phyloP scores from a whole-genome alignment of 92 coral and sea anemone species.

The Palythoa grandiflora region DNA sequence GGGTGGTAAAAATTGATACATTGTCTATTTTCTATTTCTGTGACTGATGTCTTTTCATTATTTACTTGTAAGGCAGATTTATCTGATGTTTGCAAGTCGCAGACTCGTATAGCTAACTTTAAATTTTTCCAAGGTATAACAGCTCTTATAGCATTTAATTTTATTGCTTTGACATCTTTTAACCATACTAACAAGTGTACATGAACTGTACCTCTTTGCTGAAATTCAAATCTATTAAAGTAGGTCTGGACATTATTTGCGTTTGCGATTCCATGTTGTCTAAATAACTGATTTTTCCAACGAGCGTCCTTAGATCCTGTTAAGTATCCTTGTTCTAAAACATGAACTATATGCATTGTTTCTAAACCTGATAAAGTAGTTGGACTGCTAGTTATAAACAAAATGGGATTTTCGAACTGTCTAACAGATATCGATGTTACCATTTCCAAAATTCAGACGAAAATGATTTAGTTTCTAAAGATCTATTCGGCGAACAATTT shows the following conservation, averaged over 20 bases:
- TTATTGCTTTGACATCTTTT: neutral
- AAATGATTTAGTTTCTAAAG: constrained; percentile 66
- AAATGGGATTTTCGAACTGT: constrained; percentile 66
- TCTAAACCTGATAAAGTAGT: constrained; percentile 46
- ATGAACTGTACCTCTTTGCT: constrained; percentile 54
- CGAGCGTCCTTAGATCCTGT: constrained; percentile 52
- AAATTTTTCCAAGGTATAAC: constrained; percentile 45
- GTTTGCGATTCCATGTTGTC: neutral
- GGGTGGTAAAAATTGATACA: neutral
- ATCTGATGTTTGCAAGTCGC: constrained; percentile 23
- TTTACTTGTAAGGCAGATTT: constrained; percentile 11
- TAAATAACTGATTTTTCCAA: constrained; percentile 53
- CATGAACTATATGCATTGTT: constrained; percentile 56
- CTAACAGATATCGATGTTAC: constrained; percentile 68
- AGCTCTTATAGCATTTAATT: constrained; percentile 27
- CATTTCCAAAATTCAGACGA: constrained; percentile 66
- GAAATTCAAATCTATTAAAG: constrained; percentile 51
- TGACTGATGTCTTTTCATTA: neutral
- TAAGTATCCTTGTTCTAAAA: constrained; percentile 61
- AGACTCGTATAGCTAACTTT: neutral
- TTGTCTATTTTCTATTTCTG: neutral
- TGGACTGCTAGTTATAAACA: constrained; percentile 62
- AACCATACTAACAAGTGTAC: constrained; percentile 68
- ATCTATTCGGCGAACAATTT: constrained; percentile 58
- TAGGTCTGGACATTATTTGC: constrained; percentile 13